These are phyloP conservation scores for Cyrtorhinus lividipennis DNA, from an alignment of 1,140 invertebrate genomes.

Conservation along the genomic window DNA sequence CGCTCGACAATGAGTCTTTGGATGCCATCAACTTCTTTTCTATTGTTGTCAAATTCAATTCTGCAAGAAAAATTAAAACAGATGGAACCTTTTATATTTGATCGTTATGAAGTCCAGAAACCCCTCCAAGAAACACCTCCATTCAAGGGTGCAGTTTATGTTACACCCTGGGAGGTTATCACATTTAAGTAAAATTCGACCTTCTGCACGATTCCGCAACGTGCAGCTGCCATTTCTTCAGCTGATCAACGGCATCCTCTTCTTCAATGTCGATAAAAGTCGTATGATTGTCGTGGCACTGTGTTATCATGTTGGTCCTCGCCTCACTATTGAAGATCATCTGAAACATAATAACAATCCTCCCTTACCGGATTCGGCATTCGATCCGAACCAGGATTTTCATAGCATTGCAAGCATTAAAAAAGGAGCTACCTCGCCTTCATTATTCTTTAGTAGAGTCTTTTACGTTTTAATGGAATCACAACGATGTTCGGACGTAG, in stretches of 20 bases:
- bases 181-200: neutral
- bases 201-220: neutral
- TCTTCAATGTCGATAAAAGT: neutral
- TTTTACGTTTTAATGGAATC: no score
- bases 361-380: no score
- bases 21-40: neutral
- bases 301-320: neutral
- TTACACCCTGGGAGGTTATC: neutral
- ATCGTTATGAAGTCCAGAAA: no score
- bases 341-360: neutral
- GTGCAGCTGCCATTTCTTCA: neutral
- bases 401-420: no score
- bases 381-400: no score
- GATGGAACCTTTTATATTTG: no score
- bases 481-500: no score
- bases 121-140: no score
- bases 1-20: neutral
- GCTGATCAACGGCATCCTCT: neutral
- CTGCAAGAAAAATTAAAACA: neutral
- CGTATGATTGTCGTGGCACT: slow-evolving; percentile 1
- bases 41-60: neutral
- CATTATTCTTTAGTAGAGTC: no score
- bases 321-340: neutral
- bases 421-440: no score
- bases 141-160: neutral